These are phyloP conservation scores for Tupiocoris notatus DNA, from an alignment of 2,888 invertebrate species.

Conservation along the genomic window DNA sequence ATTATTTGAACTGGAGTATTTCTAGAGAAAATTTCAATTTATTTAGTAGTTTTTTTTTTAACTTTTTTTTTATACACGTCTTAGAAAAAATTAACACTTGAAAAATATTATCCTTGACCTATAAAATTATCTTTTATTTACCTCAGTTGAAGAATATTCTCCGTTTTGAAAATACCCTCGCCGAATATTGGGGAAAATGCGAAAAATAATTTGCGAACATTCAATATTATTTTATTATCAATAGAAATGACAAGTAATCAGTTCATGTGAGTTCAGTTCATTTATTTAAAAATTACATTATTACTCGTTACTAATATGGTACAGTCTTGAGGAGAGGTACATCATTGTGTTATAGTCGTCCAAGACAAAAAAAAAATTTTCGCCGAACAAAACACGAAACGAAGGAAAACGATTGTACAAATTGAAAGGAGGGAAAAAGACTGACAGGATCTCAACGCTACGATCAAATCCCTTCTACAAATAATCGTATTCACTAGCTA, in stretches of 20 bases:
- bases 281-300: conserved; percentile 39
- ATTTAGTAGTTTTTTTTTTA: too few relatives aligned
- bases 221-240: conserved; percentile 44
- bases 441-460: neutral
- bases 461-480: conserved; percentile 18
- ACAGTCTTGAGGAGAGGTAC: conserved; percentile 42
- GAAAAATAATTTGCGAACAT: conserved; percentile 36
- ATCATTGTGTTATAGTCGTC: conserved; percentile 1
- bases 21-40: too few relatives aligned
- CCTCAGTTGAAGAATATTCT: too few relatives aligned
- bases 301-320: conserved; percentile 39
- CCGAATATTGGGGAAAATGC: too few relatives aligned
- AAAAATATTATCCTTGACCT: too few relatives aligned
- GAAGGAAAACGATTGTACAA: too few relatives aligned
- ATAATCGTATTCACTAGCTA: conserved; percentile 5
- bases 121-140: too few relatives aligned
- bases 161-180: too few relatives aligned
- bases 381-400: neutral
- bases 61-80: too few relatives aligned
- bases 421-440: neutral
- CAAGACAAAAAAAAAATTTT: neutral
- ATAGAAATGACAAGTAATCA: conserved; percentile 48
- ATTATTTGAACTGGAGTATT: too few relatives aligned
- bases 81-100: too few relatives aligned
- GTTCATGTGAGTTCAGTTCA: conserved; percentile 48